Percentiles rank a stretch among this genome's conserved stretches.
Conservation (phyloP, 2,797 vertebrate species). For the Phataginus tricuspis region DNA sequence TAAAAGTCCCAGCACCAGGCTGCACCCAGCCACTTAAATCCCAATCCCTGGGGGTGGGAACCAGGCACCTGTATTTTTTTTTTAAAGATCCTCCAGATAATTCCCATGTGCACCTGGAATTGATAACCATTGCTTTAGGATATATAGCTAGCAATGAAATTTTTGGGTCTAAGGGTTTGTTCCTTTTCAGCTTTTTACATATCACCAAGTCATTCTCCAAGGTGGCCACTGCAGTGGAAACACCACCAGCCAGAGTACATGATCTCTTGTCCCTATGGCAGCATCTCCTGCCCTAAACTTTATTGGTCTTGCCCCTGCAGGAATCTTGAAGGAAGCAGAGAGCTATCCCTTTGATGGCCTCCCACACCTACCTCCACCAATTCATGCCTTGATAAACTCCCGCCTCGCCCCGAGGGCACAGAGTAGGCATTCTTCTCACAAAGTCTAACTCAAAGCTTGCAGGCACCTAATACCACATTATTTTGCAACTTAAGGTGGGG, state of each 20-base stretch:
- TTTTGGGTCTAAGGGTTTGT: conserved; percentile 1
- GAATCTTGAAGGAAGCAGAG: conserved; percentile 17
- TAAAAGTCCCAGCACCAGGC: not conserved
- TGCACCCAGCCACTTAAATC: not conserved
- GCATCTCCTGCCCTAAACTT: conserved; percentile 30
- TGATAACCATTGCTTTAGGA: conserved; percentile 8
- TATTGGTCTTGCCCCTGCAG: not conserved
- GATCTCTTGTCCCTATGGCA: not conserved
- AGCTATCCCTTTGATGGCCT: conserved; percentile 47
- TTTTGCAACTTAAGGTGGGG: conserved; percentile 32
- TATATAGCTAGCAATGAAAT: conserved; percentile 18
- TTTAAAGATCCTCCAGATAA: not conserved
- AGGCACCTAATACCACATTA: not conserved
- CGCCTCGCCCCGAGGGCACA: not conserved
- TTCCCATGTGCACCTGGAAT: not conserved
- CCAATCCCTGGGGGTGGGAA: not conserved
- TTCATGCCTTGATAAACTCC: conserved; percentile 60
- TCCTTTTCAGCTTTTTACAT: conserved; percentile 14
- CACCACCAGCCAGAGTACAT: not conserved
- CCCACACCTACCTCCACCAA: not conserved
- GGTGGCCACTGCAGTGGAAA: not conserved
- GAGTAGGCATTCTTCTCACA: conserved; percentile 48
- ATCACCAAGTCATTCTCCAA: not conserved
- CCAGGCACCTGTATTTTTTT: not conserved
- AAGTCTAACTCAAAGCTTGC: conserved; percentile 42